phyloP scores from a whole-genome alignment of 92 coral and sea anemone species.

The Ricordea florida region DNA sequence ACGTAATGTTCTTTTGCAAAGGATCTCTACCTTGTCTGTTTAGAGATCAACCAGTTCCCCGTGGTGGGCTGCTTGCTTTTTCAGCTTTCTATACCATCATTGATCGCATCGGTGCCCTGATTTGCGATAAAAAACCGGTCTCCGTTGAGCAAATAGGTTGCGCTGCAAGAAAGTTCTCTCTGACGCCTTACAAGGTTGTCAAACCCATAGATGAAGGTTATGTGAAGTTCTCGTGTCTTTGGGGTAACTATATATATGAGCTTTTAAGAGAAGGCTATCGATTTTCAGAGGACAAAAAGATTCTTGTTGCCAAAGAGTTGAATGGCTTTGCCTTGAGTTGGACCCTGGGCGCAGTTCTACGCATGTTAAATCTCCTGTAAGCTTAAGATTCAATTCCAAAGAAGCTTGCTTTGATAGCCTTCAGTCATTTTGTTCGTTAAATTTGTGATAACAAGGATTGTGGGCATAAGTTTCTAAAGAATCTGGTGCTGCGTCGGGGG shows the following conservation, averaged over 20 bases:
- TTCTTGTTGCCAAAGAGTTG: neutral
- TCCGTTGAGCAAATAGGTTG: neutral
- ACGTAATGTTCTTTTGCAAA: slow-evolving; percentile 13
- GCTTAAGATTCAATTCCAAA: neutral
- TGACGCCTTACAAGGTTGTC: slow-evolving; percentile 2
- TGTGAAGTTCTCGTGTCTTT: slow-evolving; percentile 1
- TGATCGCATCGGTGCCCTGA: slow-evolving; percentile 25
- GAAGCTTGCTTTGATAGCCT: too few relatives aligned
- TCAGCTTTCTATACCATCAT: slow-evolving; percentile 11
- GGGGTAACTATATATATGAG: slow-evolving; percentile 19
- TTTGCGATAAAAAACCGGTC: neutral
- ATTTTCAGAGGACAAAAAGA: neutral
- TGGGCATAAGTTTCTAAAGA: too few relatives aligned
- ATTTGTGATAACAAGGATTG: too few relatives aligned
- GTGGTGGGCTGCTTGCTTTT: slow-evolving; percentile 1
- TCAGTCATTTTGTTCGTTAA: too few relatives aligned
- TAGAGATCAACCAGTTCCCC: neutral
- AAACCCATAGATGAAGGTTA: neutral
- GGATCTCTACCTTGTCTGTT: neutral
- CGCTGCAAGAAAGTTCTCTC: slow-evolving; percentile 7
- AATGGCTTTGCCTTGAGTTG: slow-evolving; percentile 7
- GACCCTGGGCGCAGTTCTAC: slow-evolving; percentile 19
- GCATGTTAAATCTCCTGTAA: neutral
- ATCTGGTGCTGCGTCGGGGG: too few relatives aligned
- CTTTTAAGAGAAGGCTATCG: slow-evolving; percentile 19